phyloP scores from a whole-genome alignment of 2,888 invertebrate genomes.

The Crepidodera aurea region DNA sequence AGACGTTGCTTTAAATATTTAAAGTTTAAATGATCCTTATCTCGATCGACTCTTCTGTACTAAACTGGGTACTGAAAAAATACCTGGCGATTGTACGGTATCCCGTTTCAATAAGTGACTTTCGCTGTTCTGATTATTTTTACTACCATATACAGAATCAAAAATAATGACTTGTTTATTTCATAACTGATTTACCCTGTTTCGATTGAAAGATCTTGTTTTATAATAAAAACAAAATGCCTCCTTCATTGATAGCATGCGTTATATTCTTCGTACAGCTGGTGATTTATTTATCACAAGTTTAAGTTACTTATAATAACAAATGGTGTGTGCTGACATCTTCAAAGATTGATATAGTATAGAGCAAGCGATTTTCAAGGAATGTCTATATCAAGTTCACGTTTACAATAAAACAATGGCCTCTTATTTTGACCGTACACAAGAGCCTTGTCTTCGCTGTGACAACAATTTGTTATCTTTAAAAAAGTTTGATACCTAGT shows the following conservation, averaged over 20 bases:
- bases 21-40: too few species aligned
- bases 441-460: neutral
- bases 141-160: neutral
- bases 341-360: constrained; percentile 17
- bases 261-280: constrained; percentile 8
- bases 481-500: too few species aligned
- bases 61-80: too few species aligned
- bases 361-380: neutral
- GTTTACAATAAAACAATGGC: constrained; percentile 1
- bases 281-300: constrained; percentile 17
- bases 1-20: too few species aligned
- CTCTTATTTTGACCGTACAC: neutral
- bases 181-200: constrained; percentile 5
- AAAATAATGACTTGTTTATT: constrained; percentile 7
- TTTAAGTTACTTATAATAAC: constrained; percentile 13
- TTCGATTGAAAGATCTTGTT: constrained; percentile 5
- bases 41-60: too few species aligned
- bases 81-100: too few species aligned
- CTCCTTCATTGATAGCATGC: constrained; percentile 12
- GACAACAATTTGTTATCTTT: too few species aligned
- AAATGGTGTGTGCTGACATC: constrained; percentile 14
- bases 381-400: constrained; percentile 3
- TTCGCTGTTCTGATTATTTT: constrained; percentile 6
- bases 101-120: neutral
- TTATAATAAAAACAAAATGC: constrained; percentile 6